Evolutionary conservation across 2,113 vertebrate genomes (phyloP).

Genomic region (Myiozetetes cayanensis): DNA sequence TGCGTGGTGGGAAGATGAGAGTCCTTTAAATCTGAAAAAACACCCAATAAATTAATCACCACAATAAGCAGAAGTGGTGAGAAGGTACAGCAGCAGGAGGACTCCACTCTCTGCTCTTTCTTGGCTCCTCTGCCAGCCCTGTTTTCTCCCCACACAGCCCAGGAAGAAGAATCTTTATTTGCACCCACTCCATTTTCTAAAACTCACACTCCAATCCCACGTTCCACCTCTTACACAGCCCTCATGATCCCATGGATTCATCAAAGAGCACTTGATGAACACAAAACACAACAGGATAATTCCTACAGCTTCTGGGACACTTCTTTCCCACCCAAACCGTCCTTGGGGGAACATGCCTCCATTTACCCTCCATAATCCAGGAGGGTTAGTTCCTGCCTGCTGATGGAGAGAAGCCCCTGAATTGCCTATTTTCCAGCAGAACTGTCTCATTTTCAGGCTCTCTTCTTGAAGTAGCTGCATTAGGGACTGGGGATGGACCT

Average conservation of each 20-base stretch:
- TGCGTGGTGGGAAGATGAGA: accelerated
- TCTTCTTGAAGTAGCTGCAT: not conserved
- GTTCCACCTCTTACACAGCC: not conserved
- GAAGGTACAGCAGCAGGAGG: not conserved
- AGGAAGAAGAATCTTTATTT: not conserved
- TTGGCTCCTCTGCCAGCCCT: not conserved
- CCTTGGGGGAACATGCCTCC: not conserved
- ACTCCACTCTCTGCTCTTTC: not conserved
- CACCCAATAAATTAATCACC: no score
- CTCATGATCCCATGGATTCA: accelerated
- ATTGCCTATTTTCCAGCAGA: accelerated
- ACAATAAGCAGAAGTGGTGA: not conserved
- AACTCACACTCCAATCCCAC: accelerated
- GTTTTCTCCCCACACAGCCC: not conserved
- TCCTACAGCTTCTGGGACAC: not conserved
- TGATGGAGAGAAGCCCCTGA: not conserved
- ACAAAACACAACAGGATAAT: not conserved
- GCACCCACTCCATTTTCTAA: not conserved
- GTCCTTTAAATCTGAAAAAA: not conserved
- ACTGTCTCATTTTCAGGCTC: not conserved
- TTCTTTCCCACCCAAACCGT: not conserved
- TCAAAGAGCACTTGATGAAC: not conserved
- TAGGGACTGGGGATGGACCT: not conserved
- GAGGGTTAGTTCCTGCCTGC: not conserved
- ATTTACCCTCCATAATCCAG: not conserved